Base-by-base conservation (phyloP, 2,797 vertebrate genomes). In the Xyrichtys novacula region DNA sequence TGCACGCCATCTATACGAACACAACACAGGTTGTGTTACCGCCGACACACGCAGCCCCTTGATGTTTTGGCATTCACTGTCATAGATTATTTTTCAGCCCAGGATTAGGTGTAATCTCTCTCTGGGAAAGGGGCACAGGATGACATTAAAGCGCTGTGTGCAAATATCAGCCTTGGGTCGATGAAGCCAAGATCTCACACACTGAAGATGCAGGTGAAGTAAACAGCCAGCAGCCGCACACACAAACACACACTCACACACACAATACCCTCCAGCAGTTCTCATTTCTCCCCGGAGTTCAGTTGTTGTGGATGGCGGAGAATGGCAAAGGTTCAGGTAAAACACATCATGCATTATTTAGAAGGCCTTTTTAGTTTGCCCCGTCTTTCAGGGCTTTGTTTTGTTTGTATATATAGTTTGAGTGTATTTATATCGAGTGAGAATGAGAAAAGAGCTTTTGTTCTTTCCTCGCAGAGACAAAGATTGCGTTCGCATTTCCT, bases 271-370 rank as follows among this genome's bases (percentile, higher is more conserved):
- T 28, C 47, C 25, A 26, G 59, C 50, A 38, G 20, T 31, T 67
- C 39, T 14, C 28, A 19, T 52, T 11, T 66, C 63, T 68, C 26
- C 58, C 54, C 55, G 4, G 39, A 57, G 52, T 55, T 47, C 55
- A 49, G 65, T 58, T 64, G 55, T 66, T 66, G 34, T 73, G 55
- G 81, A 76, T 72, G 65, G 25, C 50, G 59, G 53, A 78, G 63
- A 26, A 31, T 31, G 29, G 34, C 67, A 71, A 65, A 71, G 67
- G 56, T 65, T 74, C 58, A 52, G 58, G 55, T 74, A 74, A 83
- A 80, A 75, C 54, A 56, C 61, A 55, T 54, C 60, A 63, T 83
- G 64, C 67, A 69, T 86, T 79, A 85, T 90, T 86, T 65, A 83
- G 57, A 46, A 64, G 49, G 31, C 56, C 57, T 85, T 75, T 81